Evolutionary conservation across 2,888 invertebrate genomes (phyloP).

Genomic region (Amphipyra berbera): DNA sequence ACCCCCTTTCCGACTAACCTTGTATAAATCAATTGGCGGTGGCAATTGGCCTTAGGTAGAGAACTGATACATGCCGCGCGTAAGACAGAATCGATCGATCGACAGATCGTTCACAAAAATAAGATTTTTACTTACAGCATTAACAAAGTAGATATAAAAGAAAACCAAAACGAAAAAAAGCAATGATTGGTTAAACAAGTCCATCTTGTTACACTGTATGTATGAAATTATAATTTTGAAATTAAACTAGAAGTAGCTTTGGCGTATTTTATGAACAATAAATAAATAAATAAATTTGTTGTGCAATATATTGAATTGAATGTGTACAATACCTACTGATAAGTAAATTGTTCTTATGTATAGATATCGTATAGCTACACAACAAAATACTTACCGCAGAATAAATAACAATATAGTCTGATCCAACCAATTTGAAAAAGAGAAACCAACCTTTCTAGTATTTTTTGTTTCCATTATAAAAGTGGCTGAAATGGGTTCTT

Average conservation of each 20-base stretch:
- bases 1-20: too few relatives aligned
- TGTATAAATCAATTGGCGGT: too few relatives aligned
- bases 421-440: too few relatives aligned
- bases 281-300: background rate
- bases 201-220: constrained; percentile 18
- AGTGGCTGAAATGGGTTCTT: too few relatives aligned
- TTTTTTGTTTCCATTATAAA: too few relatives aligned
- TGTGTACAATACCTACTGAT: background rate
- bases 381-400: too few relatives aligned
- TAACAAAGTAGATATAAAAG: constrained; percentile 53
- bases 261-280: constrained; percentile 33
- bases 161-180: constrained; percentile 41
- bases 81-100: background rate
- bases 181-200: constrained; percentile 29
- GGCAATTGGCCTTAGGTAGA: too few relatives aligned
- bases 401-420: too few relatives aligned
- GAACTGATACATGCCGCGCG: too few relatives aligned
- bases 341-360: background rate
- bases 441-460: too few relatives aligned
- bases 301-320: background rate
- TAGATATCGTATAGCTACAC: background rate
- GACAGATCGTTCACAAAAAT: background rate
- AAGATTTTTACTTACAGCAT: constrained; percentile 69
- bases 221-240: constrained; percentile 4
- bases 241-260: constrained; percentile 5